These are phyloP conservation scores for Drosophila anomelani DNA, from an alignment of 2,888 invertebrate genomes.

Conservation along the genomic window DNA sequence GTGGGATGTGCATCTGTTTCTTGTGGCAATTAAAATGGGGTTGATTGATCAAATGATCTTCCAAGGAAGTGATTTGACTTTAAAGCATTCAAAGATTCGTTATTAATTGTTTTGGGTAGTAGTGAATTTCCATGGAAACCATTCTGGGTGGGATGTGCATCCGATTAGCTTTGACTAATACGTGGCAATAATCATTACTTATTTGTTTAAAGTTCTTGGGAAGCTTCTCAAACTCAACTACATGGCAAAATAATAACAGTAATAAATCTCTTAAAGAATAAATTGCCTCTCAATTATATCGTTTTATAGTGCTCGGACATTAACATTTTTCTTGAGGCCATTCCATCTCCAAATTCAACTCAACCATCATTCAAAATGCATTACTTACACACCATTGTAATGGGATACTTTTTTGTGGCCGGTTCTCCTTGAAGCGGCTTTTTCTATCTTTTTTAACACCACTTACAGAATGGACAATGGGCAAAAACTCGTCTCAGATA, in stretches of 20 bases:
- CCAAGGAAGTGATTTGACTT: neutral
- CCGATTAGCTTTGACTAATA: constrained; percentile 3
- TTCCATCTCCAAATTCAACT: constrained; percentile 33
- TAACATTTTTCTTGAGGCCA: constrained; percentile 18
- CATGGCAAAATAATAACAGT: too few species aligned
- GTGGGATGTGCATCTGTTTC: constrained; percentile 41
- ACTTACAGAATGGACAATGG: constrained; percentile 50
- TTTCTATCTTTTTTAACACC: constrained; percentile 61
- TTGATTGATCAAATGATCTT: constrained; percentile 10
- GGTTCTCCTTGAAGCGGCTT: constrained; percentile 70
- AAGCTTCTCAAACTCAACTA: neutral
- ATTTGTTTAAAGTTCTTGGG: neutral
- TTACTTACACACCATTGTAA: constrained; percentile 37
- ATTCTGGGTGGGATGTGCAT: constrained; percentile 2
- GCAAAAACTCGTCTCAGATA: constrained; percentile 46
- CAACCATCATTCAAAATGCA: constrained; percentile 39
- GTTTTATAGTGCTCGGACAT: constrained; percentile 1
- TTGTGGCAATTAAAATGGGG: constrained; percentile 15
- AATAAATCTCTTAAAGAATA: neutral
- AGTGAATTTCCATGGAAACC: constrained; percentile 1
- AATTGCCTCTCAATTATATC: constrained; percentile 3
- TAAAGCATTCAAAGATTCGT: neutral
- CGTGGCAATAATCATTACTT: neutral
- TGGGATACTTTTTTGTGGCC: constrained; percentile 34
- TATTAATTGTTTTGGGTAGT: constrained; percentile 1